Evolutionary conservation across 92 coral and sea anemone species (phyloP), one percentile per base, ranked within the genome.

Genomic region (Heliopora coerulea): DNA sequence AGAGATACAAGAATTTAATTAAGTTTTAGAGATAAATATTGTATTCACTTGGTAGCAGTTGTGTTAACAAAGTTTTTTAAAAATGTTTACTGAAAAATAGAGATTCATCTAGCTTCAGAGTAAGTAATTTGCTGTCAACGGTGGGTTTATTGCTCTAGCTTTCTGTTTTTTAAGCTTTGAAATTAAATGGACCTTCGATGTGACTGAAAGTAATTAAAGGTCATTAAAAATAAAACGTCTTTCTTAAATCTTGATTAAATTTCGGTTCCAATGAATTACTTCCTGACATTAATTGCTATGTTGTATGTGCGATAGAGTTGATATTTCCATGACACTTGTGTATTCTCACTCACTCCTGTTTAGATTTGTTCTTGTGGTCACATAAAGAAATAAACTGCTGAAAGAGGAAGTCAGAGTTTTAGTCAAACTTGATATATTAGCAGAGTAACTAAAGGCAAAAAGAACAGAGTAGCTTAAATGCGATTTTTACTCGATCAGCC

Each of bases 1-100:
- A 70, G 33, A 31, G 77, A 70, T 70, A 70, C 77, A 70, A 50
- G 77, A 50, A 70, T 50, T 52, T 70, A 70, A 52, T 70, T 70
- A 70, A 70, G 48, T 17, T 2, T 31, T 25, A 42, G 41, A 70
- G 50, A 54, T 34, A 70, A 31, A 70, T 56, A 56, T 28, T 17
- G 3, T 3, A 56, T 70, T 70, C 63, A 14, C 24, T 70, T 52
- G 24, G 25, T 31, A 39, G 49, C 77, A 70, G 62, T 70, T 70
- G 77, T 52, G 63, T 70, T 70, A 70, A 70, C 63, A 70, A 54
- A 44, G 24, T 20, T 67, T 67, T 27, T 67, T 50, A 52, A 54
- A 70, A 54, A 10, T 56, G 21, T 46, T 46, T 46, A n/a, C 52
- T 3, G n/a, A 46, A 46, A 46, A 15, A 46, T 46, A 6, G 52